Base-by-base conservation (phyloP, 2,113 vertebrate species). In the Nothobranchius kuhntae region DNA sequence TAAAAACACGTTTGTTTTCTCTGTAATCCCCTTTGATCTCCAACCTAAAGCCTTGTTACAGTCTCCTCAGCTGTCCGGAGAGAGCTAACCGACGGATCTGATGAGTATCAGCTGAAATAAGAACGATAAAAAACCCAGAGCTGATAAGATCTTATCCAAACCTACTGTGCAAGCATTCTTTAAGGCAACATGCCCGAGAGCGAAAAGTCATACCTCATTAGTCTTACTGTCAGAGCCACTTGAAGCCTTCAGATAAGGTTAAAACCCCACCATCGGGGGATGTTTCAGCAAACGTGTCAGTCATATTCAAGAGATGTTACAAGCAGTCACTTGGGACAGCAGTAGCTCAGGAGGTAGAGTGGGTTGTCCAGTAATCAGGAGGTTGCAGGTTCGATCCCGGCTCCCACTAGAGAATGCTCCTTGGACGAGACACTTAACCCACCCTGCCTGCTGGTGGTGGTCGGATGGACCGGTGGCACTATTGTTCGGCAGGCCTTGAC, bases 91-190 rank as follows among this genome's bases (percentile, higher is more conserved):
- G 68, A 61, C 68, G 71, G 57, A 68, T 52, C 52, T 24, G 69
- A 87, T 78, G 61, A 30, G 62, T 84, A 86, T 83, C 69, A 59
- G 67, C 73, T 62, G 40, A 68, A 82, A 65, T 63, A 70, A 79
- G 42, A 56, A 62, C 10, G 81, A 86, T 84, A 40, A 82, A 85
- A 61, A 66, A 73, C 10, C 15, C 47, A 52, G 72, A 44, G 8
- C 45, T 42, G 80, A 88, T 86, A 81, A 75, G 67, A 85, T 82
- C 60, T 60, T 80, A 83, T 86, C 75, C 24, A 58, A 74, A 68
- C 70, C 73, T 63, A 70, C 61, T 59, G 82, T 64, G 64, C 36
- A 53, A 58, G 69, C 48, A 64, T 69, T 82, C 78, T 66, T 73
- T 63, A 55, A 76, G 77, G 80, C 68, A 78, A 52, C 54, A 66